Evolutionary conservation across 2,797 vertebrate genomes (phyloP).

Genomic region (Neomorphus geoffroyi): DNA sequence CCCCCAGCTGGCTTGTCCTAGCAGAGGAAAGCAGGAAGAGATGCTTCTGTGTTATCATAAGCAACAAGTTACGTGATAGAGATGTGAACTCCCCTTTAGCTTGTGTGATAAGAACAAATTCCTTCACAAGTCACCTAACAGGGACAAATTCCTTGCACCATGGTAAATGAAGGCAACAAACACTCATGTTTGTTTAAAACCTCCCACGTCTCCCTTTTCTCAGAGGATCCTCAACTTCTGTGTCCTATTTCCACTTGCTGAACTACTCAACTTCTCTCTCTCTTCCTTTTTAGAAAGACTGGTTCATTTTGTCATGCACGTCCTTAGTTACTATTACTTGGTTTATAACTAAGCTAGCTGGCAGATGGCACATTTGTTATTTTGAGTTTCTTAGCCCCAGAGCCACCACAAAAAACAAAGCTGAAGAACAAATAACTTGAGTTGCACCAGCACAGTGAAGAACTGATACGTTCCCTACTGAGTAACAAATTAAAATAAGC

Average conservation of each 20-base stretch:
- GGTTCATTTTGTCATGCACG: background rate
- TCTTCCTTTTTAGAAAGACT: background rate
- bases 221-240: background rate
- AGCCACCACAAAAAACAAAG: background rate
- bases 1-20: background rate
- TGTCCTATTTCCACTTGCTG: background rate
- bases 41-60: background rate
- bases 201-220: background rate
- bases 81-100: background rate
- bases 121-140: background rate
- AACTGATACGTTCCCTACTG: background rate
- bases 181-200: background rate
- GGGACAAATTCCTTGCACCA: background rate
- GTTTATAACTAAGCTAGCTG: background rate
- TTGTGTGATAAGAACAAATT: background rate
- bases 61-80: background rate
- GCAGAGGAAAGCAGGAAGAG: background rate
- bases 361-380: background rate
- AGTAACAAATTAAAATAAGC: constrained; percentile 13
- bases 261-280: background rate
- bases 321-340: no score
- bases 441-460: background rate
- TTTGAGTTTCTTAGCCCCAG: background rate
- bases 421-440: background rate
- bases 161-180: background rate